Conservation (phyloP, 2,113 vertebrate genomes). For the Antidorcas marsupialis region DNA sequence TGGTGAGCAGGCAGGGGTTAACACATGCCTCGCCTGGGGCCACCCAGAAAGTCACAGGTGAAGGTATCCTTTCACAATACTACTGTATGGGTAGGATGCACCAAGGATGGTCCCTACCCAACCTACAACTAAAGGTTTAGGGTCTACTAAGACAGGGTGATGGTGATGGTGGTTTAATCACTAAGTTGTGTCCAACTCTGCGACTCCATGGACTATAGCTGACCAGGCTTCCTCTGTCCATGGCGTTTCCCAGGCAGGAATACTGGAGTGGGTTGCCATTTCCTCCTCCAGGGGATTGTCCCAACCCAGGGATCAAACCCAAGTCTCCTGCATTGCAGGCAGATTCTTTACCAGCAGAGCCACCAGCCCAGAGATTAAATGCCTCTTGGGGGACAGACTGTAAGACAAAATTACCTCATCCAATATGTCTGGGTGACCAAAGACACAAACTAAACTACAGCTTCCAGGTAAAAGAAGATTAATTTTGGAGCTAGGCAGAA, state of each 20-base stretch:
- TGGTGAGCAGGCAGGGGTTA: not conserved
- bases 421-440: not conserved
- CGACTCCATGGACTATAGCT: not conserved
- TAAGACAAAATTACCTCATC: not conserved
- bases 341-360: not conserved
- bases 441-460: not conserved
- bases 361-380: not conserved
- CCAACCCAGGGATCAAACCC: not conserved
- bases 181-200: not conserved
- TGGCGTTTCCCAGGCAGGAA: not conserved
- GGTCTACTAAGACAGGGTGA: not conserved
- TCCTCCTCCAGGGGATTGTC: not conserved
- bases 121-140: not conserved
- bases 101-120: not conserved
- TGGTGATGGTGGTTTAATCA: not conserved
- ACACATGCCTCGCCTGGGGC: not conserved
- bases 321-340: not conserved
- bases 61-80: not conserved
- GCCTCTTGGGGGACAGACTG: not conserved
- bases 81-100: not conserved
- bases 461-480: not conserved
- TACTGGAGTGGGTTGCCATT: not conserved
- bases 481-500: not conserved
- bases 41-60: not conserved
- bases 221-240: not conserved